Conservation (phyloP, 1,140 invertebrate species). For the Bombus pascuorum region DNA sequence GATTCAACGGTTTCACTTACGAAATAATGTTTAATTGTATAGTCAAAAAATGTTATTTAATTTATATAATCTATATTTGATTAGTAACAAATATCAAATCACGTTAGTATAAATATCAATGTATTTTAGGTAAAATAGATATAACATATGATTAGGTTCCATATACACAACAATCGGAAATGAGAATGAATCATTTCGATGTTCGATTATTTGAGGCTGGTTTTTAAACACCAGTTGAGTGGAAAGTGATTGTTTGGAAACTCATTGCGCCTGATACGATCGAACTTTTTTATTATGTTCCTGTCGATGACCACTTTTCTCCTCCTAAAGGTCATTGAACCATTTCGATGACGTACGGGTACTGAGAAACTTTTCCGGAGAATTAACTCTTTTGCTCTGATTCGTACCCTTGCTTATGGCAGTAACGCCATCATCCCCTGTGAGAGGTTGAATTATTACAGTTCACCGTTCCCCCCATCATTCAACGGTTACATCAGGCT, state of each 20-base stretch:
- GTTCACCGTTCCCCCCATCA: background rate
- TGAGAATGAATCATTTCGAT: background rate
- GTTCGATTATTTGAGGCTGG: background rate
- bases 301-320: slow-evolving; percentile 31
- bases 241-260: slow-evolving; percentile 21
- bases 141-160: background rate
- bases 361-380: slow-evolving; percentile 35
- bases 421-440: slow-evolving; percentile 28
- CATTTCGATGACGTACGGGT: slow-evolving; percentile 15
- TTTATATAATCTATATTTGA: too few species aligned
- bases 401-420: slow-evolving; percentile 46
- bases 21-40: too few species aligned
- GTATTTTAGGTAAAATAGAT: background rate
- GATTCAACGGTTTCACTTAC: too few species aligned
- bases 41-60: too few species aligned
- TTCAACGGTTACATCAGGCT: background rate
- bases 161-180: background rate
- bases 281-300: slow-evolving; percentile 19
- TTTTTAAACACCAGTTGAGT: slow-evolving; percentile 10
- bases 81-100: too few species aligned
- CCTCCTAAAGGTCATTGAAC: slow-evolving; percentile 11
- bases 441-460: slow-evolving; percentile 29
- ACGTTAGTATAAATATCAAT: too few species aligned
- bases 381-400: slow-evolving; percentile 53
- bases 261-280: background rate